phyloP scores from a whole-genome alignment of 2,888 invertebrate species.

The Cephus sareptanus region DNA sequence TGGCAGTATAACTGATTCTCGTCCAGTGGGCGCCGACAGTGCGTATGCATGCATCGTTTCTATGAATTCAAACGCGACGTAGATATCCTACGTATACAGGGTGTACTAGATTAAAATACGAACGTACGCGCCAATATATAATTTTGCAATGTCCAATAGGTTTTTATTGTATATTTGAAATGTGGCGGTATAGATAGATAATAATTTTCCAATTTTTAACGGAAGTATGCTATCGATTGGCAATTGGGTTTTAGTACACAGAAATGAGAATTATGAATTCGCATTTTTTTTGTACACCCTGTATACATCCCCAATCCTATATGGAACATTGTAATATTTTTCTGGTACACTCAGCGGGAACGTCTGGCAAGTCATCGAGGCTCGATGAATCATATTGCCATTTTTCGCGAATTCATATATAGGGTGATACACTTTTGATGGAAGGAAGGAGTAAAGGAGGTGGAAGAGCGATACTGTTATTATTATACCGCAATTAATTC shows the following conservation, averaged over 20 bases:
- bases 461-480: not conserved
- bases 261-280: no score
- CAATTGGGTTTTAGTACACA: not conserved
- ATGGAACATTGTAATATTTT: not conserved
- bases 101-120: not conserved
- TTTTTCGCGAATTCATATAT: not conserved
- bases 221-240: not conserved
- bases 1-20: not conserved
- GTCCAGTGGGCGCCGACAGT: not conserved
- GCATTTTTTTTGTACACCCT: not conserved
- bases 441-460: not conserved
- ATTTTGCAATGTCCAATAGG: not conserved
- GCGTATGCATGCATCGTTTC: not conserved
- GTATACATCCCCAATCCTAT: not conserved
- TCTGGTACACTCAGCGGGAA: not conserved
- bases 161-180: not conserved
- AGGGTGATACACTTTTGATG: not conserved
- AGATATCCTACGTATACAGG: not conserved
- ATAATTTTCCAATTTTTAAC: not conserved
- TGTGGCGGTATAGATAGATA: not conserved
- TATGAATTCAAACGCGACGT: not conserved
- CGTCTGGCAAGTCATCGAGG: not conserved
- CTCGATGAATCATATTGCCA: not conserved
- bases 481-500: not conserved
- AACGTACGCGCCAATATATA: not conserved